These are phyloP conservation scores for Taphrorychus bicolor DNA, from an alignment of 2,888 invertebrate species.

Conservation along the genomic window DNA sequence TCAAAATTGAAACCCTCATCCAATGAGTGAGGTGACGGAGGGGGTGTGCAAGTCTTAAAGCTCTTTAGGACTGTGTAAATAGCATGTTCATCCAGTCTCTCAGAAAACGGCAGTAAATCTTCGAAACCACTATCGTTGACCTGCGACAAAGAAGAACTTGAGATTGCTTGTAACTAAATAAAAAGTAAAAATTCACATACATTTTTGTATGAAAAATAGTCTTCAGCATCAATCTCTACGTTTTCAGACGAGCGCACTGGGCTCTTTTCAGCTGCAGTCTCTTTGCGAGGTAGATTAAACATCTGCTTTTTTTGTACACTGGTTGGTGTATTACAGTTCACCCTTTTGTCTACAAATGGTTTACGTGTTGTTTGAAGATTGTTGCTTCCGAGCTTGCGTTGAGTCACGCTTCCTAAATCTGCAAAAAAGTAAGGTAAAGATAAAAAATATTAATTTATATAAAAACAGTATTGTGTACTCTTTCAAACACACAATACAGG, in stretches of 20 bases:
- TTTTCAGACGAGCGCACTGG: constrained; percentile 2
- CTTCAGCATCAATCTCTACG: constrained; percentile 10
- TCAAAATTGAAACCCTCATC: background rate
- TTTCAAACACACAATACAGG: too few relatives aligned
- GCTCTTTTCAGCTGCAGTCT: background rate
- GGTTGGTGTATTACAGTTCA: constrained; percentile 45
- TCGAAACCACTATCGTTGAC: background rate
- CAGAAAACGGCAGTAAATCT: background rate
- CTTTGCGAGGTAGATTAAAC: constrained; percentile 16
- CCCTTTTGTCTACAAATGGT: constrained; percentile 48
- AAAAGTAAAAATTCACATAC: constrained; percentile 9
- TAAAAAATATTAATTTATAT: background rate
- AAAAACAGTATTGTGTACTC: too few relatives aligned
- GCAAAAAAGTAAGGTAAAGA: background rate
- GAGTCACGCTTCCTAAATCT: constrained; percentile 43
- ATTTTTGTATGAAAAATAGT: constrained; percentile 20
- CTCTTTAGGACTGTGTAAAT: background rate
- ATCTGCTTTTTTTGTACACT: constrained; percentile 27
- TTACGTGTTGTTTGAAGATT: constrained; percentile 39
- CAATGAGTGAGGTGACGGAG: background rate
- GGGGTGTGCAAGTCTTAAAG: background rate
- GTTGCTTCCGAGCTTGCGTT: constrained; percentile 44
- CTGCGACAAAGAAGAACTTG: background rate
- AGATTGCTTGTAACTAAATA: background rate
- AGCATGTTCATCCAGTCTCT: background rate